Conservation (phyloP, 2,797 vertebrate genomes). For the Potorous gilbertii region DNA sequence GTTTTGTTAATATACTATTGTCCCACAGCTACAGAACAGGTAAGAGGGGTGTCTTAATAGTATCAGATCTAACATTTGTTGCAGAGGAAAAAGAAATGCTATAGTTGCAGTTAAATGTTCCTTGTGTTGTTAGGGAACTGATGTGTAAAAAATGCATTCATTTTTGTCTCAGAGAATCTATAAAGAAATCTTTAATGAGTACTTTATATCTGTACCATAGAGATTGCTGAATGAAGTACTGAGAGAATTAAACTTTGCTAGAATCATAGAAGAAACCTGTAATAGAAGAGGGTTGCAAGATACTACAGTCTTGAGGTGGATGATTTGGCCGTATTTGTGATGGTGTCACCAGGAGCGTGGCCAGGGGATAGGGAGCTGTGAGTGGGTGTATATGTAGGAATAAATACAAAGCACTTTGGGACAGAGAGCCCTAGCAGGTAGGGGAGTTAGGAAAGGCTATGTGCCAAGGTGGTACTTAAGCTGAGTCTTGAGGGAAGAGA, state of each 20-base stretch:
- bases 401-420: neutral
- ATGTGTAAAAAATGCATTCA: neutral
- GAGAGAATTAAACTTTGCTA: slow-evolving; percentile 28
- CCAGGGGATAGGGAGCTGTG: too few species aligned
- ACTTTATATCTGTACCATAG: neutral
- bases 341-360: neutral
- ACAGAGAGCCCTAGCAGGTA: neutral
- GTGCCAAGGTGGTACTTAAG: neutral
- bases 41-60: slow-evolving; percentile 75
- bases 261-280: neutral
- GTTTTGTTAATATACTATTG: slow-evolving; percentile 96
- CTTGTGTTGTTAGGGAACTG: slow-evolving; percentile 25
- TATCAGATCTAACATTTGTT: neutral
- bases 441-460: neutral
- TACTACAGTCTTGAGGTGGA: neutral
- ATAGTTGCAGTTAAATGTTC: neutral
- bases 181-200: neutral
- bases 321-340: neutral
- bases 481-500: neutral
- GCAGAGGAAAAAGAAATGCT: neutral
- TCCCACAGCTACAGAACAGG: slow-evolving; percentile 97
- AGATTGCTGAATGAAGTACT: slow-evolving; percentile 24
- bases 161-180: slow-evolving; percentile 41
- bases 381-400: neutral
- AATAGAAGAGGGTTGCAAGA: neutral